These are phyloP conservation scores for Lepidocyrtoides sp. DNA, from an alignment of 2,888 invertebrate species.

Conservation along the genomic window DNA sequence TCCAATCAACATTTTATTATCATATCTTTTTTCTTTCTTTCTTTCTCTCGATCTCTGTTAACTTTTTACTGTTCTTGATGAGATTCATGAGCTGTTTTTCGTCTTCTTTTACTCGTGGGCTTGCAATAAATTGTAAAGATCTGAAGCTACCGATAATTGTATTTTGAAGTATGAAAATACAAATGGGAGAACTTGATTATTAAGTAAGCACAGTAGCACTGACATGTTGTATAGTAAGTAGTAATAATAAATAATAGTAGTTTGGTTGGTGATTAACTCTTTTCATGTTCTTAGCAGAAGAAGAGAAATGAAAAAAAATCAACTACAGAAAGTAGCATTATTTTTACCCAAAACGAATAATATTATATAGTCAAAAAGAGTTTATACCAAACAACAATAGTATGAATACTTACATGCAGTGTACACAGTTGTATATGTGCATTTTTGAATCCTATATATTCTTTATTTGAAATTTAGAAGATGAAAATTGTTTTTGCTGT, in stretches of 20 bases:
- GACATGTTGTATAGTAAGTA: not conserved
- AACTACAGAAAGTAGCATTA: not conserved
- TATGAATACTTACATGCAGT: too few species aligned
- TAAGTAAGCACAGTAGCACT: constrained; percentile 53
- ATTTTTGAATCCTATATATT: not conserved
- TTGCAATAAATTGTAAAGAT: constrained; percentile 63
- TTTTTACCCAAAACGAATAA: not conserved
- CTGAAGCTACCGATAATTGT: constrained; percentile 66
- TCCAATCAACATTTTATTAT: constrained; percentile 75
- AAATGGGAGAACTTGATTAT: constrained; percentile 58
- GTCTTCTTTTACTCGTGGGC: constrained; percentile 54
- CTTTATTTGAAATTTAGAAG: not conserved
- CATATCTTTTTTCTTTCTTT: constrained; percentile 48
- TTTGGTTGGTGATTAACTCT: constrained; percentile 56
- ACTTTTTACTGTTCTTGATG: constrained; percentile 16
- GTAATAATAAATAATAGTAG: constrained; percentile 3
- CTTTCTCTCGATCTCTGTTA: not conserved
- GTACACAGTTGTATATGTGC: not conserved
- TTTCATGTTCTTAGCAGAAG: constrained; percentile 26
- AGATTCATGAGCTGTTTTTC: constrained; percentile 54
- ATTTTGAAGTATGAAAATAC: constrained; percentile 60
- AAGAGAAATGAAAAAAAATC: constrained; percentile 9
- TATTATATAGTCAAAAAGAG: constrained; percentile 12
- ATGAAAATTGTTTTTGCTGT: not conserved
- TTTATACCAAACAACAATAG: too few species aligned